Conservation (phyloP, 2,113 vertebrate species). For the Triplophysa tibetana region DNA sequence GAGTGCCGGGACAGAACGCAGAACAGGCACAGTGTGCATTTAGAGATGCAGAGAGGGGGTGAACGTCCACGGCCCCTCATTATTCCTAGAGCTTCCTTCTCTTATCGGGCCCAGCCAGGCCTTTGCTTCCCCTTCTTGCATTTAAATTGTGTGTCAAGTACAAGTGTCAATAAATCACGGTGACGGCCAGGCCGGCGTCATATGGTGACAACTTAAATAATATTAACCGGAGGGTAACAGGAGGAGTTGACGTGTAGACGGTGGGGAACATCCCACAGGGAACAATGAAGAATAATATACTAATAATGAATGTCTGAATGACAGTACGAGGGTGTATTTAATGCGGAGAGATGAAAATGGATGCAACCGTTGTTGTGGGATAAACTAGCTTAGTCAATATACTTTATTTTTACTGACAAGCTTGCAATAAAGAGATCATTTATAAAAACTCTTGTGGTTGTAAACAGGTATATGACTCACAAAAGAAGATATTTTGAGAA, state of each 20-base stretch:
- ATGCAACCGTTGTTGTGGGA: not conserved
- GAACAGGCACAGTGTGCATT: conserved; percentile 15
- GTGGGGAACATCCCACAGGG: not conserved
- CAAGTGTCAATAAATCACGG: conserved; percentile 51
- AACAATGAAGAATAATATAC: not conserved
- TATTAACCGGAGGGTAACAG: conserved; percentile 14
- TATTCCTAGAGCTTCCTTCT: conserved; percentile 34
- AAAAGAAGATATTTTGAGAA: no score
- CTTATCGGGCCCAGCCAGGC: conserved; percentile 61
- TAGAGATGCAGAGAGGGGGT: conserved; percentile 12
- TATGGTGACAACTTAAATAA: conserved; percentile 48
- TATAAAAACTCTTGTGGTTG: no score
- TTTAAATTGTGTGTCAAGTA: conserved; percentile 47
- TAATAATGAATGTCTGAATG: not conserved
- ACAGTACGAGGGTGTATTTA: not conserved
- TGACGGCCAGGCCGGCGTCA: conserved; percentile 32
- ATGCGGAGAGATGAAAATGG: not conserved
- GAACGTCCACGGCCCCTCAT: conserved; percentile 15
- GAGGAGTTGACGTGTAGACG: not conserved
- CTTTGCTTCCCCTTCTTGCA: conserved; percentile 50
- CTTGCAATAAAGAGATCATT: no score
- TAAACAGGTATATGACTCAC: no score
- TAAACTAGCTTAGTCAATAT: no score
- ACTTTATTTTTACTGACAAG: no score
- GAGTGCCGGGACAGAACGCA: not conserved